Evolutionary conservation across 2,888 invertebrate species (phyloP).

Genomic region (Isoperla grammatica): DNA sequence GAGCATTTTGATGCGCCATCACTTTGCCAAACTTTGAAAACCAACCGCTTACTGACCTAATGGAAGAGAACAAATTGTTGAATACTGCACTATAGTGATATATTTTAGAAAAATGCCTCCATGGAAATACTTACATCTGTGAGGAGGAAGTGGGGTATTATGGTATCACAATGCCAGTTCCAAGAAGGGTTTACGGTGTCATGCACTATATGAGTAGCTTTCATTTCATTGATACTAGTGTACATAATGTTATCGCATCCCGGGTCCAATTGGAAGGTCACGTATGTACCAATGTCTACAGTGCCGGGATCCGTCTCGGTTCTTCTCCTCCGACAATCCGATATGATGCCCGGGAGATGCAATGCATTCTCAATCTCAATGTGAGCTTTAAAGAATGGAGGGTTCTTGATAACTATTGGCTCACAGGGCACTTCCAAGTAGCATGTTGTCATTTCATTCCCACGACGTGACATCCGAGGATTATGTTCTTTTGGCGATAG

Average conservation of each 20-base stretch:
- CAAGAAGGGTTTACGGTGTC: conserved; percentile 40
- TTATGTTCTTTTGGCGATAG: no score
- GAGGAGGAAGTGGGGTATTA: conserved; percentile 47
- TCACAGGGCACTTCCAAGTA: no score
- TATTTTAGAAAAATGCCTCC: not conserved
- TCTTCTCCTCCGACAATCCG: conserved; percentile 41
- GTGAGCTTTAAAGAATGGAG: conserved; percentile 44
- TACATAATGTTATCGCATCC: conserved; percentile 24
- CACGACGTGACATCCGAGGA: no score
- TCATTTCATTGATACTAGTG: not conserved
- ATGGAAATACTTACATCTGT: conserved; percentile 46
- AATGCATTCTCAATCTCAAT: conserved; percentile 53
- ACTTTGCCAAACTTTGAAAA: conserved; percentile 58
- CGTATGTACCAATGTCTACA: conserved; percentile 51
- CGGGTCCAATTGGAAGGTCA: conserved; percentile 51
- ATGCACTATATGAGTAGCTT: conserved; percentile 2
- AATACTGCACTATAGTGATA: not conserved
- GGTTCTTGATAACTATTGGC: no score
- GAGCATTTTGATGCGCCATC: conserved; percentile 44
- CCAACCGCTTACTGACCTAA: conserved; percentile 54
- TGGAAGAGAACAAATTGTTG: conserved; percentile 33
- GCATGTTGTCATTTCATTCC: no score
- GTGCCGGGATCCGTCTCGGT: conserved; percentile 35
- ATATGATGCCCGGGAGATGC: conserved; percentile 43
- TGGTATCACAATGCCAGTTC: conserved; percentile 50